Evolutionary conservation across 2,113 vertebrate species (phyloP), one percentile per base, ranked within the genome.

Genomic region (Planiliza haematocheilus): DNA sequence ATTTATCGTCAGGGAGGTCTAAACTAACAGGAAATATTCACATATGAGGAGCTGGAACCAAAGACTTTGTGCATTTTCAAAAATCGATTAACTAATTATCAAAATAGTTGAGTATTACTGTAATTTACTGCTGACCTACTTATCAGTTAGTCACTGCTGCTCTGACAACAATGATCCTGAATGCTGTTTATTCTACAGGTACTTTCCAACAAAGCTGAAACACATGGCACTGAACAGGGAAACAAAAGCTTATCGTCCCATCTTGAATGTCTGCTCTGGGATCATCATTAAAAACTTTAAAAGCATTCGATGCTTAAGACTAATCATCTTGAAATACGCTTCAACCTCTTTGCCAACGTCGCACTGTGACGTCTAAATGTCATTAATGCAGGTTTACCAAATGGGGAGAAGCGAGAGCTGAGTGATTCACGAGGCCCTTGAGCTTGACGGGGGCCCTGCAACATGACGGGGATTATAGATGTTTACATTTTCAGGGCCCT

Each of bases 401-500:
- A 70, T 12, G 30, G 34, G 41, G 24, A 52, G 43, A 63, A 51
- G 20, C 48, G 13, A 65, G 37, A 24, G 38, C 52, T 79, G 63
- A 71, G 77, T 76, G 74, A 72, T 72, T 62, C 58, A 74, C 63
- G 58, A 53, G 24, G 53, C 51, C 36, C 5, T 24, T 48, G 60
- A 67, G n/a, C 68, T 63, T 45, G 64, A 81, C 30, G 18, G 51
- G 48, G 60, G 41, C 65, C 43, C 55, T 50, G 46, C 24, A 53
- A 76, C 64, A 57, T 42, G 66, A 70, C 65, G 58, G 21, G 62
- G 79, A 79, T 79, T 74, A 81, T 49, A 59, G 41, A 75, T 69
- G 70, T 82, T 80, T 70, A 82, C 79, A 83, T 58, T 77, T 78
- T 74, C 48, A 63, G 24, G 70, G 58, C 46, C 72, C 56, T 4